Evolutionary conservation across 2,797 vertebrate species (phyloP).

Genomic region (Diplodus sargus): DNA sequence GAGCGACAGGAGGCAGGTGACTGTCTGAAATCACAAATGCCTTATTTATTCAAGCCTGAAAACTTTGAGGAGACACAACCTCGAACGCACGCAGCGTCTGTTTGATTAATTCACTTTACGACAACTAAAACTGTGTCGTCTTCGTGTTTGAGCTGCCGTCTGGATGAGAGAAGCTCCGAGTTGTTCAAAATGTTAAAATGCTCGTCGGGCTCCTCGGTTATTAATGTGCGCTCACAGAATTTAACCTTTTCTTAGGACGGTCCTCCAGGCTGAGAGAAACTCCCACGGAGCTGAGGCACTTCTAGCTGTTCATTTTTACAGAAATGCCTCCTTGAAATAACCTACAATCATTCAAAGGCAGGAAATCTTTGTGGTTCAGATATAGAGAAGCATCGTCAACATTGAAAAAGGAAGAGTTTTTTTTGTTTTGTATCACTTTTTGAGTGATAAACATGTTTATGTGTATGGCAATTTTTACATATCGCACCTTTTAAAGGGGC

Average conservation of each 20-base stretch:
- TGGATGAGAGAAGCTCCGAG: not conserved
- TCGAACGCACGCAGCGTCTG: not conserved
- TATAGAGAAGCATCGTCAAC: not conserved
- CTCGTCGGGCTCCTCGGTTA: not conserved
- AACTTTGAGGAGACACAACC: too few relatives aligned
- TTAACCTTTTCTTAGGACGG: not conserved
- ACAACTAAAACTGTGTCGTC: not conserved
- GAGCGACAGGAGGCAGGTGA: not conserved
- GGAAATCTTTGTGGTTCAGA: not conserved
- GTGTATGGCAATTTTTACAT: too few relatives aligned
- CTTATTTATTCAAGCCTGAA: not conserved
- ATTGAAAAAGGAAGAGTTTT: not conserved
- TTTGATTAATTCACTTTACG: not conserved
- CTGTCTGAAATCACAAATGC: too few relatives aligned
- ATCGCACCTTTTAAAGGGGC: too few relatives aligned
- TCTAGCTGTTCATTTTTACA: not conserved
- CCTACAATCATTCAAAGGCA: not conserved
- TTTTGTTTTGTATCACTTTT: too few relatives aligned
- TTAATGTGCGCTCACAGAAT: not conserved
- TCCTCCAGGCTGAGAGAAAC: not conserved
- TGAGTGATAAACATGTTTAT: too few relatives aligned
- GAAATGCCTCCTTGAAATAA: not conserved
- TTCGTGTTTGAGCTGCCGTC: not conserved
- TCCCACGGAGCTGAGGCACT: not conserved
- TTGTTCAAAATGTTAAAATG: not conserved